A percentile compares a stretch with the other conserved stretches of the same genome.
These are phyloP conservation scores for Eleutherodactylus coqui DNA, from an alignment of 2,797 vertebrate species.

Conservation along the genomic window DNA sequence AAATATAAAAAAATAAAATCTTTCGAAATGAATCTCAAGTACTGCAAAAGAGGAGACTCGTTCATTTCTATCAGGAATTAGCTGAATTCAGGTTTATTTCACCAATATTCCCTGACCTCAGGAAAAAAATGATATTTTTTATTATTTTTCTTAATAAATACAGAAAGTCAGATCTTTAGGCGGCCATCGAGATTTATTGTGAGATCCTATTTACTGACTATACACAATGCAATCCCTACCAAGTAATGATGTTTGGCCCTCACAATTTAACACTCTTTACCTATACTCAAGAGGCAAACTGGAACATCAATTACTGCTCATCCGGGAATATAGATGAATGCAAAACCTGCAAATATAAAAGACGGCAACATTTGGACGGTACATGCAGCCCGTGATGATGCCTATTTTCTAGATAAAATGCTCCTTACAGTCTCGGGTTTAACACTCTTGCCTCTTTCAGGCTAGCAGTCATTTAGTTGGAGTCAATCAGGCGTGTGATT, in stretches of 20 bases:
- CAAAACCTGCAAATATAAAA: slow-evolving; percentile 64
- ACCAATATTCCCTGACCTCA: too few relatives aligned
- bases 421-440: slow-evolving; percentile 71
- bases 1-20: not conserved
- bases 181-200: not conserved
- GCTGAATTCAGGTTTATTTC: too few relatives aligned
- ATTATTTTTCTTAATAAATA: not conserved
- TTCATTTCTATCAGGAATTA: too few relatives aligned
- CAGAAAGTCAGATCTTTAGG: not conserved
- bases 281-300: not conserved
- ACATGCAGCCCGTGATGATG: slow-evolving; percentile 71
- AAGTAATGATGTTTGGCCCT: slow-evolving; percentile 2
- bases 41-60: not conserved
- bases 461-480: slow-evolving; percentile 72
- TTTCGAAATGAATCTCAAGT: not conserved
- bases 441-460: slow-evolving; percentile 71
- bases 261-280: slow-evolving; percentile 21
- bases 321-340: slow-evolving; percentile 26
- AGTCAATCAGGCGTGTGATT: slow-evolving; percentile 76
- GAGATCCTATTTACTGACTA: too few relatives aligned
- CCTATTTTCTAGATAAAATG: slow-evolving; percentile 74
- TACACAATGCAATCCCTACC: not conserved
- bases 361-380: slow-evolving; percentile 69
- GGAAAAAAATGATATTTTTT: not conserved
- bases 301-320: slow-evolving; percentile 22